Evolutionary conservation across 2,113 vertebrate species (phyloP), one percentile per base, ranked within the genome.

Genomic region (Eulacestoma nigropectus): DNA sequence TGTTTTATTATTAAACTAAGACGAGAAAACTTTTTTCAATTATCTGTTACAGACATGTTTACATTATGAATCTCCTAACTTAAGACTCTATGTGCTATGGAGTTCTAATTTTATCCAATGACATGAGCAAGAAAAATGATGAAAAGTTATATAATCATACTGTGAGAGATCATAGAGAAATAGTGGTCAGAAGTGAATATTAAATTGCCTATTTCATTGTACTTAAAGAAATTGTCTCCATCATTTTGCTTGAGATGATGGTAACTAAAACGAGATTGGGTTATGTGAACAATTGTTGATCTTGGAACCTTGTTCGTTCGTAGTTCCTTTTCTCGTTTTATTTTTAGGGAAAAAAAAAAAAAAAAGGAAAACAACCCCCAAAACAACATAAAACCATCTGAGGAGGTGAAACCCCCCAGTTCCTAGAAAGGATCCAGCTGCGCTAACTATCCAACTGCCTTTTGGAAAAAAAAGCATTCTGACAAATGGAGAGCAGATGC

Each of bases 351-450:
- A 53, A 75, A 46, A 26, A 18, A 9, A 16, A 53, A 75, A 46
- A 26, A 18, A 39, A 56, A 60, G 11, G 10, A 70, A 50, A 62
- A 68, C 18, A 46, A n/a, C 3, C 18, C 41, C 56, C 42, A 35
- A 78, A 60, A n/a, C 42, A 70, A 37, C 39, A 79, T n/a, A 47
- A 89, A 94, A 49, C 18, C 60, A 78, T 93, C 55, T 75, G 82
- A 92, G 50, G 84, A 92, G 64, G 60, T 87, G 83, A 94, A 95
- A 72, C 32, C 68, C 27, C 47, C 67, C 27, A 30, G 63, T 92
- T 96, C 94, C 90, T 81, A 89, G 88, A 87, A 73, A 91, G 37
- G 41, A 86, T 94, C 73, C 90, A 95, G 64, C 76, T 95, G 92
- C 0, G 3, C 76, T 96, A 84, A 67, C 72, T 80, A 60, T 83